A percentile compares a stretch with the other conserved stretches of the same genome.
These are phyloP conservation scores for Chloroclystis v-ata DNA, from an alignment of 2,888 invertebrate genomes.

Conservation along the genomic window DNA sequence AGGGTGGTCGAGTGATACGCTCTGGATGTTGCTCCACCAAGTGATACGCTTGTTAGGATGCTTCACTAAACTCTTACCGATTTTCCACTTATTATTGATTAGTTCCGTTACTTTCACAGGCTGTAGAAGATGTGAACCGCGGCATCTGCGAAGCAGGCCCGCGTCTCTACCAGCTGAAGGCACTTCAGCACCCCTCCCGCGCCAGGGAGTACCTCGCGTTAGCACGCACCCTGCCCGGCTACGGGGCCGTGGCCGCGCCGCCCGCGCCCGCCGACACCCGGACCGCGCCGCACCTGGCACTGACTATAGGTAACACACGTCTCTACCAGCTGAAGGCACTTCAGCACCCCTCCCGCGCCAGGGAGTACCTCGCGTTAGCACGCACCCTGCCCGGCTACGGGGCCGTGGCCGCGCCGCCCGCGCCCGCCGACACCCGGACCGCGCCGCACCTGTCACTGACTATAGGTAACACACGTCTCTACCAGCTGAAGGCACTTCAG, in stretches of 20 bases:
- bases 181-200: slow-evolving; percentile 89
- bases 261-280: slow-evolving; percentile 87
- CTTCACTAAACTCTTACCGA: too few relatives aligned
- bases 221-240: slow-evolving; percentile 92
- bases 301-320: slow-evolving; percentile 87
- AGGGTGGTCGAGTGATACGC: too few relatives aligned
- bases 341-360: slow-evolving; percentile 87
- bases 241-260: slow-evolving; percentile 96
- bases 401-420: slow-evolving; percentile 94
- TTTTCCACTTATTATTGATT: too few relatives aligned
- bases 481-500: slow-evolving; percentile 97
- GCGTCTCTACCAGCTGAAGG: slow-evolving; percentile 96
- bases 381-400: slow-evolving; percentile 95
- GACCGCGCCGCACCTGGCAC: slow-evolving; percentile 83
- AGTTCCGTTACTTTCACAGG: too few relatives aligned
- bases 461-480: slow-evolving; percentile 90
- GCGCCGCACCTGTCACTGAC: slow-evolving; percentile 85
- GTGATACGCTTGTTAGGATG: too few relatives aligned
- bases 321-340: slow-evolving; percentile 97
- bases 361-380: slow-evolving; percentile 90
- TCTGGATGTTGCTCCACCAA: too few relatives aligned
- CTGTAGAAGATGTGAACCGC: slow-evolving; percentile 96
- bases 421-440: slow-evolving; percentile 83
- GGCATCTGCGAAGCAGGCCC: slow-evolving; percentile 94
- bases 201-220: slow-evolving; percentile 90